Conservation (phyloP, 2,113 vertebrate genomes). For the Microtus montanus region DNA sequence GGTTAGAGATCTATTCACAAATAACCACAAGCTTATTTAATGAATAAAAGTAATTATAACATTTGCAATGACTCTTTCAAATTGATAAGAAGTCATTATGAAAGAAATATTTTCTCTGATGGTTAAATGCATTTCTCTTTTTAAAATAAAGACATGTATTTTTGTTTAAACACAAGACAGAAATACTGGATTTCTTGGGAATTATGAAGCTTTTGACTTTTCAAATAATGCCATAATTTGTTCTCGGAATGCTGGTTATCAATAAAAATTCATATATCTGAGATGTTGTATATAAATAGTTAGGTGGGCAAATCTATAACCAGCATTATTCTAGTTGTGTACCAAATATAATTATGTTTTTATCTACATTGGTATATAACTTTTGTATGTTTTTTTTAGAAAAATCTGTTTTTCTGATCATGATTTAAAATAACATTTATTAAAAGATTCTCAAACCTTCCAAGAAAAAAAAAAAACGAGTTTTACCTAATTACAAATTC, state of each 20-base stretch:
- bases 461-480: background rate
- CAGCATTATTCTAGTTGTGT: background rate
- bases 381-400: background rate
- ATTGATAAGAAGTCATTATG: background rate
- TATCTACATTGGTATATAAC: background rate
- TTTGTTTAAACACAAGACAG: slow-evolving; percentile 25
- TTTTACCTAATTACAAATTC: background rate
- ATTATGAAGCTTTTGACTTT: background rate
- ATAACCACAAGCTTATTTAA: background rate
- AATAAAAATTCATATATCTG: background rate
- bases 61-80: background rate
- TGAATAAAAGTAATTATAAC: background rate
- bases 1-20: background rate
- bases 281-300: background rate
- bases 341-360: background rate
- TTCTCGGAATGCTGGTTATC: background rate
- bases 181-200: background rate
- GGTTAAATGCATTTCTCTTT: background rate
- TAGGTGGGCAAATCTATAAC: background rate
- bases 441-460: background rate
- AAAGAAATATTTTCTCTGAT: background rate
- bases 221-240: background rate
- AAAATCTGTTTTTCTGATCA: background rate
- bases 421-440: background rate
- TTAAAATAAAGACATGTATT: background rate